These are phyloP conservation scores for Genyomyrus donnyi DNA, from an alignment of 2,113 vertebrate species.

Conservation along the genomic window DNA sequence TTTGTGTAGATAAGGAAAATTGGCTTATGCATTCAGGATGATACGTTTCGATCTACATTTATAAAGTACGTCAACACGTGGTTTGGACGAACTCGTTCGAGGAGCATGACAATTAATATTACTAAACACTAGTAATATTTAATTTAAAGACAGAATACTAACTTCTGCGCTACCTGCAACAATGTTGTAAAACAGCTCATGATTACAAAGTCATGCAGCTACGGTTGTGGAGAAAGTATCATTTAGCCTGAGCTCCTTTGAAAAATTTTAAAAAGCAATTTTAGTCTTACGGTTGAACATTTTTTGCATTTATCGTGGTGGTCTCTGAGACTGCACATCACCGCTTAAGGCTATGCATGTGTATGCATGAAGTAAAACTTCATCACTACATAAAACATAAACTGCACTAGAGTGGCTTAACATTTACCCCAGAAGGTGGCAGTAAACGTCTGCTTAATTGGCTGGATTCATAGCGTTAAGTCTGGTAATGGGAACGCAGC, in stretches of 20 bases:
- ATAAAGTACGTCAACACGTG: background rate
- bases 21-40: background rate
- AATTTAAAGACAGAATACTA: background rate
- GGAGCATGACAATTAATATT: background rate
- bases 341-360: background rate
- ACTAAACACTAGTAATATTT: background rate
- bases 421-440: conserved; percentile 12
- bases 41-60: background rate
- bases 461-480: background rate
- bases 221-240: background rate
- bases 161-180: background rate
- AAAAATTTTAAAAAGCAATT: background rate
- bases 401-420: background rate
- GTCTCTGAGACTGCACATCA: background rate
- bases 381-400: background rate
- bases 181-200: background rate
- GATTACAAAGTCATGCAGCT: background rate
- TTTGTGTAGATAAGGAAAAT: background rate
- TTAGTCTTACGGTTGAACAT: background rate
- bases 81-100: background rate
- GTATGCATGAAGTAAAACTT: background rate
- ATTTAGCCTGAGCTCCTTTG: background rate
- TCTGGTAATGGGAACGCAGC: background rate
- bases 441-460: background rate
- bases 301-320: background rate